Evolutionary conservation across 2,888 invertebrate genomes (phyloP), one percentile per base, ranked within the genome.

Genomic region (Artemia sp.): DNA sequence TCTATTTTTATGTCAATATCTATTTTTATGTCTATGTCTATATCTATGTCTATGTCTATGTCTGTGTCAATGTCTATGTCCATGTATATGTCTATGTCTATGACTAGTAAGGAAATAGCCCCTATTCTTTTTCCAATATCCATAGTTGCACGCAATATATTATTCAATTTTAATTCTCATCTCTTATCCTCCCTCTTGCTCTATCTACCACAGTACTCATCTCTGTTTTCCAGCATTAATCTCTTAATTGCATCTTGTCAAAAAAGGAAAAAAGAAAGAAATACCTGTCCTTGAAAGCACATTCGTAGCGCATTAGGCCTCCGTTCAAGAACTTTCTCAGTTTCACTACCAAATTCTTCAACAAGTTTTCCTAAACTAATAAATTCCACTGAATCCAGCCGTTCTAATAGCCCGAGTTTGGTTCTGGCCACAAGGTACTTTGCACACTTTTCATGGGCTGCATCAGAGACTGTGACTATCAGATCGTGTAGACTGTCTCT

Each of bases 361-460:
- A 93, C 88, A 73, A 89, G 84, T 71, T 83, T 81, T 0, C 89
- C 85, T 71, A 95, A 78, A 75, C 85, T 84, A 69, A 87, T 85
- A 75, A 94, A 85, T 78, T 94, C 89, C 71, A 81, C 80, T 64
- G 89, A 85, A 6, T 86, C 86, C 72, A 91, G 85, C 19, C 86
- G 82, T 74, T 85, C 85, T 67, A 71, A 67, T 38, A 85, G 75
- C 78, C 83, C 84, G 73, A 82, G 81, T 70, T 77, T 78, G 19
- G 74, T 73, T 66, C 74, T 73, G 8, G 88, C 87, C 67, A 88
- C 86, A 71, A 95, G 85, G 70, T 95, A 83, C 78, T 91, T 90
- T 71, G 92, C 92, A 79, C 92, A 87, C 73, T 93, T 83, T 77
- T 96, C 94, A 78, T 94, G 92, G 74, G 92, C 91, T 77, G 89